Base-by-base conservation (phyloP, 2,797 vertebrate species). In the Danio aesculapii region DNA sequence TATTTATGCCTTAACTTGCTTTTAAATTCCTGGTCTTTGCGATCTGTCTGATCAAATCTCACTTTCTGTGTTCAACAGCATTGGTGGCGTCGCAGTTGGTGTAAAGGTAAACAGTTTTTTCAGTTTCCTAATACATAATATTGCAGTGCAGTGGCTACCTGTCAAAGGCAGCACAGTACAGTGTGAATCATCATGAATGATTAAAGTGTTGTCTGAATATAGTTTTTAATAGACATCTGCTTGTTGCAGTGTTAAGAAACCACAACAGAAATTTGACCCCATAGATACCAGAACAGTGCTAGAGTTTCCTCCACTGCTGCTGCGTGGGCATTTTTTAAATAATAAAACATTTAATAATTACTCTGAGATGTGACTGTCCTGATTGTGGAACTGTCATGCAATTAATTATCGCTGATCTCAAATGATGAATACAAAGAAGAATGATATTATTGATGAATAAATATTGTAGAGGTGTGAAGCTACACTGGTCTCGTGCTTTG, bases 41-140 rank as follows among this genome's bases (percentile, higher is more conserved):
- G 43, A 12, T 77, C 19, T 58, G 39, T 19, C 8, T 63, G 21
- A 74, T 66, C 44, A 16, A 52, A 39, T 62, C 8, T 52, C 3
- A 16, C 9, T 62, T 81, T 87, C 43, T 80, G 39, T 89, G 73
- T 95, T 93, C 80, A 7, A 74, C 95, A 98, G 97, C 92, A 95
- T 98, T 90, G 93, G 97, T 90, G 97, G 99, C 90, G 97, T 99
- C 95, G 94, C 96, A 88, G 97, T 98, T 94, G 98, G 98, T 84
- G 96, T 99, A 88, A 99, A 99, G 97, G 97, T 99, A 95, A 94
- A 95, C 84, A 66, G 69, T 75, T 17, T 76, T 19, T 47, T 72
- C n/a, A n/a, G 13, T 47, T 4, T 70, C 19, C 14, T 46, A 30
- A 16, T 14, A 10, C 4, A 17, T 16, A 12, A 21, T 59, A 49